These are phyloP conservation scores for Myodes glareolus DNA, from an alignment of 2,113 vertebrate genomes.

Conservation along the genomic window DNA sequence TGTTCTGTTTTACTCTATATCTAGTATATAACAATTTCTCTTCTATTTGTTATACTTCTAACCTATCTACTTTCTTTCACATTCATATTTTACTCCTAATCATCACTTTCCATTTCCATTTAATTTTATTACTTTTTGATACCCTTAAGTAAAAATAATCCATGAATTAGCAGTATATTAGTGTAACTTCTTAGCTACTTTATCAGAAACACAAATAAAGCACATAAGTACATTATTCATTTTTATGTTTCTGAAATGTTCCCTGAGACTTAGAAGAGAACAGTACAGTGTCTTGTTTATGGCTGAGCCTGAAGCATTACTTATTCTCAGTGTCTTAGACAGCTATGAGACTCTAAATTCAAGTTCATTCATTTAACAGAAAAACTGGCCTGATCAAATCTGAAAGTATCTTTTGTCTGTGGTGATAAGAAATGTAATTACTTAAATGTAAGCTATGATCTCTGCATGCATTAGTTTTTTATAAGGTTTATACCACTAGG, in stretches of 20 bases:
- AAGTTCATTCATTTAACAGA: background rate
- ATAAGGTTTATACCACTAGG: background rate
- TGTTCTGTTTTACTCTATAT: too few relatives aligned
- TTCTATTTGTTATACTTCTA: too few relatives aligned
- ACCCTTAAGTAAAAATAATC: background rate
- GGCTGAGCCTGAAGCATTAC: too few relatives aligned
- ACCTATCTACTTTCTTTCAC: too few relatives aligned
- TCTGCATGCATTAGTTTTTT: background rate
- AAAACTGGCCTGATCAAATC: background rate
- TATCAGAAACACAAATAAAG: background rate
- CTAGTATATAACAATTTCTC: too few relatives aligned
- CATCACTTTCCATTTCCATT: too few relatives aligned
- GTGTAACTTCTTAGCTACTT: background rate
- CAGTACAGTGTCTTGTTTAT: background rate
- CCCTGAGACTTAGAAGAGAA: background rate
- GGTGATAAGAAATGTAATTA: background rate
- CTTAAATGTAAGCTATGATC: background rate
- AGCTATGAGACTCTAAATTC: background rate
- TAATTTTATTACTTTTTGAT: background rate
- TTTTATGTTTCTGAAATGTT: background rate
- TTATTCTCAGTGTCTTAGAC: background rate
- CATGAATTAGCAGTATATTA: background rate
- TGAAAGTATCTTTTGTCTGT: background rate
- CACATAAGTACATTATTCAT: background rate
- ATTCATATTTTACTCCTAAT: too few relatives aligned